Evolutionary conservation across 1,140 invertebrate species (phyloP), one percentile per base, ranked within the genome.

Genomic region (Heliconius nattereri): DNA sequence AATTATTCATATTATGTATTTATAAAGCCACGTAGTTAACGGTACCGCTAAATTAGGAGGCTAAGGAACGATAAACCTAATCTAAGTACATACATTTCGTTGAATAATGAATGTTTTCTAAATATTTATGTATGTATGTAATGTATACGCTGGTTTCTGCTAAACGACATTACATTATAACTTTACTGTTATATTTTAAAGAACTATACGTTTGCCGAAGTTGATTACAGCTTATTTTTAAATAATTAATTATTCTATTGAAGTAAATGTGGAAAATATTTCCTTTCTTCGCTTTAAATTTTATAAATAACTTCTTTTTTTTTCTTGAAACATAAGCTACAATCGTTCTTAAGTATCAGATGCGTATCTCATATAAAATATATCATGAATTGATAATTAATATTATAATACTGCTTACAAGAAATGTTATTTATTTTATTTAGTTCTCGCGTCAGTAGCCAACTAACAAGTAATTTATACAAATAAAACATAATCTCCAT

Each of bases 31-130:
- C 79, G 77, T 81, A 79, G 60, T 29, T 81, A 81, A 83, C 73
- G 78, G 79, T 40, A 81, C 74, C n/a, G 26, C 77, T 79, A 54
- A 79, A 81, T 83, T 81, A 77, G 80, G 80, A 54, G 72, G 32
- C 71, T 81, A 72, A 79, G 70, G 76, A 57, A 78, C 81, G 78
- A 84, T 82, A 82, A 84, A 76, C 78, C 81, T 82, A 80, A 76
- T 78, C 73, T 77, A 81, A 77, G 71, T 75, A 78, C 35, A 78
- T 37, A 83, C 74, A 82, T 71, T 79, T 73, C 71, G 80, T 84
- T 84, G 77, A 79, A 84, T 85, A 83, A 85, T 85, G 80, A 66
- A 83, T 86, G 84, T 86, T 86, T 84, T 86, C 83, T 82, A 86
- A 86, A 86, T 83, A 85, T 49, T 29, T 23, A 13, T 40, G 40